Evolutionary conservation across 2,888 invertebrate species (phyloP).

Genomic region (Lasioglossum villosulum): DNA sequence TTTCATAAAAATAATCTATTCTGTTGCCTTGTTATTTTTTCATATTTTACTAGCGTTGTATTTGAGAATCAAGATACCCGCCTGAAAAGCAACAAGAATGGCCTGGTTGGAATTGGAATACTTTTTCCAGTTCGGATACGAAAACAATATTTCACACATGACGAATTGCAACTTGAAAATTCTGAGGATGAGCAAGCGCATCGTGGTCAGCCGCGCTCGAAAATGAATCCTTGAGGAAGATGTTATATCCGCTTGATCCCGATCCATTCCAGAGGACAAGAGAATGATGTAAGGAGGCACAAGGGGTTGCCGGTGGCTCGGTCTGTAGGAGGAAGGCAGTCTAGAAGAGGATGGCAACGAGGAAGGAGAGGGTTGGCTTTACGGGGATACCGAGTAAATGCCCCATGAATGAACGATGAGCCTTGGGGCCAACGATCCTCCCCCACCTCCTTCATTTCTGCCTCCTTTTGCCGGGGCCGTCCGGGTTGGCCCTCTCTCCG

Average conservation of each 20-base stretch:
- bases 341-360: conserved; percentile 37
- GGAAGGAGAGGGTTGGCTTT: conserved; percentile 76
- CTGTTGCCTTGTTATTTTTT: background rate
- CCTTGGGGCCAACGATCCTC: conserved; percentile 72
- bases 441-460: conserved; percentile 48
- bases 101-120: background rate
- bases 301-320: conserved; percentile 54
- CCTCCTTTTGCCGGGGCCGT: conserved; percentile 36
- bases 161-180: conserved; percentile 60
- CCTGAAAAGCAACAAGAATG: background rate
- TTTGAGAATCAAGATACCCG: background rate
- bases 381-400: conserved; percentile 83
- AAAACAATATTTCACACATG: conserved; percentile 56
- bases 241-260: conserved; percentile 80
- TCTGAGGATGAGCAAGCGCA: conserved; percentile 28
- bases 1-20: background rate
- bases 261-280: conserved; percentile 80
- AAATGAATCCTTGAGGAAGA: conserved; percentile 77
- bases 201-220: conserved; percentile 65
- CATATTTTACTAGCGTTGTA: background rate
- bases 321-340: conserved; percentile 39
- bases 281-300: conserved; percentile 77
- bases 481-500: conserved; percentile 57
- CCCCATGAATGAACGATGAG: conserved; percentile 85
- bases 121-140: conserved; percentile 15